A percentile compares a stretch with the other conserved stretches of the same genome.
Conservation (phyloP, 2,888 invertebrate genomes). For the Hydropsyche betteni region DNA sequence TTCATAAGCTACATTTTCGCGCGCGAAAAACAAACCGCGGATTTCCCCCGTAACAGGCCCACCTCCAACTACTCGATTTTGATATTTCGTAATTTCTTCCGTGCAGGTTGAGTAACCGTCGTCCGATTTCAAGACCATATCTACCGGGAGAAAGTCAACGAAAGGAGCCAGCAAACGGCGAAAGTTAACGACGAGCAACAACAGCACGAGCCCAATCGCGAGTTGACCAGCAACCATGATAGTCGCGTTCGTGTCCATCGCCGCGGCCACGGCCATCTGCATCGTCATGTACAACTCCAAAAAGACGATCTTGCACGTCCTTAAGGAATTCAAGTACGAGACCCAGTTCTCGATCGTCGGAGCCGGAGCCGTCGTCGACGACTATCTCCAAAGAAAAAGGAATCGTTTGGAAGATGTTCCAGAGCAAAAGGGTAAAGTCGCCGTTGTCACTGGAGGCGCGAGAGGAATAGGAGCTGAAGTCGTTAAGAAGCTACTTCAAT, state of each 20-base stretch:
- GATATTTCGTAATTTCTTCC: too few species aligned
- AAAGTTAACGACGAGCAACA: too few species aligned
- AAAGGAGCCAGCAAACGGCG: too few species aligned
- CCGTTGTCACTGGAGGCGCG: constrained; percentile 87
- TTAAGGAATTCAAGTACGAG: constrained; percentile 65
- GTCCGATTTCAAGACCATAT: too few species aligned
- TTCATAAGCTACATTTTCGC: too few species aligned
- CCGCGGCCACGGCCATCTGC: constrained; percentile 58
- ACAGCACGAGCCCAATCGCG: too few species aligned
- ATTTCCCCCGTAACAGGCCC: too few species aligned
- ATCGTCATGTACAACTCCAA: constrained; percentile 63
- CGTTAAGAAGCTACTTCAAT: constrained; percentile 77
- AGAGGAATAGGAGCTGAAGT: constrained; percentile 85
- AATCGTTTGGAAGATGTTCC: constrained; percentile 72
- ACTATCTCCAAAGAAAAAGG: constrained; percentile 65
- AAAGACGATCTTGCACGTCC: constrained; percentile 64
- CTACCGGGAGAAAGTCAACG: too few species aligned
- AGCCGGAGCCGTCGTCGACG: constrained; percentile 68
- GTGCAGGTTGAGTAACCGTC: too few species aligned
- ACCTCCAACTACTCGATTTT: too few species aligned
- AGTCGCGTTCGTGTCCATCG: constrained; percentile 20
- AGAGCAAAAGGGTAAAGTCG: constrained; percentile 73
- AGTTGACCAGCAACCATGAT: constrained; percentile 19
- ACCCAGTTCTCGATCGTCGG: constrained; percentile 70
- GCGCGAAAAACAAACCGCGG: too few species aligned